Percentiles rank a stretch among this genome's conserved stretches.
phyloP scores from a whole-genome alignment of 2,888 invertebrate species.

The Aradus depressus region DNA sequence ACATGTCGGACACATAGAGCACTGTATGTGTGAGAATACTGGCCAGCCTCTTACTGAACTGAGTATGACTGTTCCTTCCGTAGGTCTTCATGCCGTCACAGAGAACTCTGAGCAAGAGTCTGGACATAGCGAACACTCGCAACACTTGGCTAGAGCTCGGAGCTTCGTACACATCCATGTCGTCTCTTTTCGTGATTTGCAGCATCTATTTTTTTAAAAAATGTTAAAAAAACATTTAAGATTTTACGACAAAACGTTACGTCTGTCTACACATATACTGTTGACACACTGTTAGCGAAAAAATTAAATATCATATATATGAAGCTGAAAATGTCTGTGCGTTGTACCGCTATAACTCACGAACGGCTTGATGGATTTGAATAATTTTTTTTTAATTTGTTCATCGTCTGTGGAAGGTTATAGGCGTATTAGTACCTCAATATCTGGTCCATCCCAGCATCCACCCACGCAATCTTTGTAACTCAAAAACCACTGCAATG shows the following conservation, averaged over 20 bases:
- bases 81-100: constrained; percentile 29
- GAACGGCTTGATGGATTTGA: too few relatives aligned
- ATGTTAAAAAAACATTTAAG: constrained; percentile 3
- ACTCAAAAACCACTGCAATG: too few relatives aligned
- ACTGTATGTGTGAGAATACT: constrained; percentile 57
- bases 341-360: too few relatives aligned
- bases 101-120: constrained; percentile 43
- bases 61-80: constrained; percentile 47
- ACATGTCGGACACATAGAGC: constrained; percentile 61
- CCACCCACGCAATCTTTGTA: too few relatives aligned
- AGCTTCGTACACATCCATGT: constrained; percentile 22
- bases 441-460: too few relatives aligned
- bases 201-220: constrained; percentile 35
- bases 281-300: too few relatives aligned
- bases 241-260: neutral
- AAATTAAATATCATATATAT: too few relatives aligned
- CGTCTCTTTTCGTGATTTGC: constrained; percentile 37
- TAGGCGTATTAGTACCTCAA: too few relatives aligned
- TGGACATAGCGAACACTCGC: constrained; percentile 51
- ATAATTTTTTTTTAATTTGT: too few relatives aligned
- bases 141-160: constrained; percentile 29
- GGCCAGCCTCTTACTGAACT: constrained; percentile 57
- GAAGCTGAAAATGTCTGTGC: too few relatives aligned
- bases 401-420: too few relatives aligned
- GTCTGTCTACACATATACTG: too few relatives aligned